phyloP scores from a whole-genome alignment of 30 jellyfish, hydroid and myxozoan genomes.

The Euphysa ruthae region DNA sequence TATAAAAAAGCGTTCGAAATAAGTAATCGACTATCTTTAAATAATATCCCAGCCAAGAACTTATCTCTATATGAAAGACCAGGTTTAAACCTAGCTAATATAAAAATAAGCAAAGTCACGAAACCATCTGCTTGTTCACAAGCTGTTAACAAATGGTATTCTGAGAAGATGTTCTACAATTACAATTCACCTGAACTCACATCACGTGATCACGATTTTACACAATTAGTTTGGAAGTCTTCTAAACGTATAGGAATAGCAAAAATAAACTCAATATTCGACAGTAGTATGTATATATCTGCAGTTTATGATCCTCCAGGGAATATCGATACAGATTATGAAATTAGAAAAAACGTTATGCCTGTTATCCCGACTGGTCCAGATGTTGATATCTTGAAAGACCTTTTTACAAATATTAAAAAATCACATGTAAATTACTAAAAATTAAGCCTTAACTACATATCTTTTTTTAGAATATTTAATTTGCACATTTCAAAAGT shows the following conservation, averaged over 20 bases:
- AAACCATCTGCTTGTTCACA: constrained; percentile 31
- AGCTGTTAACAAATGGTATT: constrained; percentile 71
- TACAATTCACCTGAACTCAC: constrained; percentile 53
- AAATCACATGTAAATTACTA: no score
- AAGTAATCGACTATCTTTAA: constrained; percentile 46
- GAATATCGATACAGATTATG: constrained; percentile 47
- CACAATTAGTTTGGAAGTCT: constrained; percentile 85
- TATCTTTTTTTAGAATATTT: no score
- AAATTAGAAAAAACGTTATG: constrained; percentile 54
- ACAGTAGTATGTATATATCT: constrained; percentile 37
- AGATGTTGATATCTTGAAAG: no score
- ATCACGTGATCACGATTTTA: constrained; percentile 49
- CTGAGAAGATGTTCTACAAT: constrained; percentile 51
- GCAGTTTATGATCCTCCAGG: constrained; percentile 90
- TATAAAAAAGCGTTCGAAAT: constrained; percentile 52
- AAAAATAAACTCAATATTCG: constrained; percentile 17
- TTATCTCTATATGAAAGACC: constrained; percentile 41
- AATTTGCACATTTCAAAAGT: no score
- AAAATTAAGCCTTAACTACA: no score
- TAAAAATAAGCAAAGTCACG: background rate
- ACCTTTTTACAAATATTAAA: no score
- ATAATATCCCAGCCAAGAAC: constrained; percentile 29
- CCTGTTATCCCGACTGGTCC: no score
- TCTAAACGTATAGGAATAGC: constrained; percentile 57
- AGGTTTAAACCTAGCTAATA: constrained; percentile 26